Conservation (phyloP, 92 coral and sea anemone species). For the Plumapathes pennacea region DNA sequence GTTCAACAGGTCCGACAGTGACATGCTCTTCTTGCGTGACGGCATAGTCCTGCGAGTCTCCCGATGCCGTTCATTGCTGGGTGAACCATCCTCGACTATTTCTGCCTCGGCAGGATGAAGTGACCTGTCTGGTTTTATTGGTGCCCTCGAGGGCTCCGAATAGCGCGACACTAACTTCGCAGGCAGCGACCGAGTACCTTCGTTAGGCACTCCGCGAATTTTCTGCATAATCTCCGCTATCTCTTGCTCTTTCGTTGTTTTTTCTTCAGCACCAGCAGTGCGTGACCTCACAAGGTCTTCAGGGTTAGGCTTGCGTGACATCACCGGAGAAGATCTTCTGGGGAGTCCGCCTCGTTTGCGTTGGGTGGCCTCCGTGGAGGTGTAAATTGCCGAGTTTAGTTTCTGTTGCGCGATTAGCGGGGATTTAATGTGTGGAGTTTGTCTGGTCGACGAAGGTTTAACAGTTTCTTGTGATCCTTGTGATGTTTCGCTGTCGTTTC, state of each 20-base stretch:
- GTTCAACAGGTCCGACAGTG: constrained; percentile 70
- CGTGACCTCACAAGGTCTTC: constrained; percentile 39
- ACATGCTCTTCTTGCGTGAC: constrained; percentile 73
- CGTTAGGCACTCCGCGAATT: constrained; percentile 36
- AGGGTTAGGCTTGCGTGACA: constrained; percentile 62
- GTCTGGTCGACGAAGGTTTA: no score
- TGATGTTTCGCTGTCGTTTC: no score
- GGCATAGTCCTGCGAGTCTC: constrained; percentile 9
- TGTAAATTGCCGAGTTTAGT: constrained; percentile 65
- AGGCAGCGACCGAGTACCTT: neutral
- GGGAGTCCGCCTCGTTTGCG: constrained; percentile 67
- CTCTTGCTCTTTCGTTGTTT: constrained; percentile 10
- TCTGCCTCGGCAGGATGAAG: constrained; percentile 43
- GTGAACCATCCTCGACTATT: constrained; percentile 25
- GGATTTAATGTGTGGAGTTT: constrained; percentile 77
- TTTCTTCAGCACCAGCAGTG: constrained; percentile 15
- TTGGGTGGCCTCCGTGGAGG: constrained; percentile 24
- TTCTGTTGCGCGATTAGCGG: constrained; percentile 70
- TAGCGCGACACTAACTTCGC: constrained; percentile 28
- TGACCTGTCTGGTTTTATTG: constrained; percentile 65
- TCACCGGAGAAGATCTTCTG: constrained; percentile 85
- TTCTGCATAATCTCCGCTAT: constrained; percentile 38
- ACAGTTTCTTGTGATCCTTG: no score
- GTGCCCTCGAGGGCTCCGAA: constrained; percentile 50
- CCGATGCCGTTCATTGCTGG: neutral